Base-by-base conservation (phyloP, 2,888 invertebrate species). In the Lumbricus terrestris region DNA sequence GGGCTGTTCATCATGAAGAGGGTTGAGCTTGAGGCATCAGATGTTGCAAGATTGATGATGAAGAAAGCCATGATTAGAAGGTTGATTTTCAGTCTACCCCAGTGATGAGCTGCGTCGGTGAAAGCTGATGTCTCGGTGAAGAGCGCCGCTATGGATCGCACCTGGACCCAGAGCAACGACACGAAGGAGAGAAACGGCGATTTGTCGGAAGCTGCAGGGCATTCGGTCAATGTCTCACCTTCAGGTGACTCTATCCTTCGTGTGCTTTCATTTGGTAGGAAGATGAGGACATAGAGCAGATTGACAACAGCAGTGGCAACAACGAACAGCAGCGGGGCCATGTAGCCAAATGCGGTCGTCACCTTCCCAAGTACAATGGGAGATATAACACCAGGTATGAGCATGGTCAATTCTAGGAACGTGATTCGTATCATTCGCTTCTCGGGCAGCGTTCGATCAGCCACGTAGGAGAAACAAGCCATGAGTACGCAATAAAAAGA, bases 401-500 rank as follows among this genome's bases (percentile, higher is more conserved):
- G 88, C 34, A 90, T 47, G 88, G 42, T 89, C 89, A 91, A 37
- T 34, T 92, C 91, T 18, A 91, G 18, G 18, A 92, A 37, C 20
- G 89, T 90, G 23, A 92, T 91, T 15, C 92, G 83, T 40, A 92
- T 89, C 38, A 38, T 20, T 29, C 91, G 88, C 20, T 29, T 35
- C 29, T 91, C 90, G 23, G 90, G 89, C 8, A 89, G 33, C 13
- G 91, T 90, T 82, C 88, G 89, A 40, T 92, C 92, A 16, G 90
- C 85, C 34, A 92, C 89, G 83, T 91, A 92, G 37, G 92, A 83
- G 29, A 91, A 90, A 35, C 90, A 90, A 23, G 91, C 91, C 89
- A 91, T 90, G 29, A 91, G 88, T 29, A 91, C 5, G 15, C 88
- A 88, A 18, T 38, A 38, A 33, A 83, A 90, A 29, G 34, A 88